Percentiles rank a stretch among this genome's conserved stretches.
These are phyloP conservation scores for Dromococcyx pavoninus DNA, from an alignment of 2,797 vertebrate genomes.

Conservation along the genomic window DNA sequence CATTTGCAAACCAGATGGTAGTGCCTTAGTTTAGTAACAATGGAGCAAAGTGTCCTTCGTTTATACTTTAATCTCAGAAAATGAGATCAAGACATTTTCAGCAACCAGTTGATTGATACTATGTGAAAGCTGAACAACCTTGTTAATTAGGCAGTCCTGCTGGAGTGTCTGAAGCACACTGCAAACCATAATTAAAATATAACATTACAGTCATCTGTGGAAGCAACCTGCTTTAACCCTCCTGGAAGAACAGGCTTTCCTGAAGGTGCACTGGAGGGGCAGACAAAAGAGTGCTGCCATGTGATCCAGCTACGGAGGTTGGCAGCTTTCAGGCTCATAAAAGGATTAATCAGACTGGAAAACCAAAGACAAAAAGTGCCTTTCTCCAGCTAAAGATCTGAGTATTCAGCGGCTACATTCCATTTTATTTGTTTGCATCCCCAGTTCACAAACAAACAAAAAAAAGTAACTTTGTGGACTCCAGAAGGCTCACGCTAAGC, in stretches of 20 bases:
- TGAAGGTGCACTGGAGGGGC: slow-evolving; percentile 46
- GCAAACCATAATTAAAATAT: slow-evolving; percentile 59
- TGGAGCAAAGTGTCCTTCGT: slow-evolving; percentile 68
- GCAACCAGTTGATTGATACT: slow-evolving; percentile 67
- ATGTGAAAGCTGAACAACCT: slow-evolving; percentile 71
- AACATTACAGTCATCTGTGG: slow-evolving; percentile 44
- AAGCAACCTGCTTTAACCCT: slow-evolving; percentile 30
- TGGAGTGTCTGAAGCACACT: slow-evolving; percentile 32
- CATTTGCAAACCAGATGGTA: slow-evolving; percentile 76
- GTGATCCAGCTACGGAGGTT: slow-evolving; percentile 79
- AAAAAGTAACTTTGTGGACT: background rate
- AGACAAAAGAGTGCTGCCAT: slow-evolving; percentile 72
- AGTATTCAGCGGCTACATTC: slow-evolving; percentile 48
- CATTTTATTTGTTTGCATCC: slow-evolving; percentile 31
- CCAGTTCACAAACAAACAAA: slow-evolving; percentile 28
- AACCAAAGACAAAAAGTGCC: slow-evolving; percentile 77
- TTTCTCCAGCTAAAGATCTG: slow-evolving; percentile 65
- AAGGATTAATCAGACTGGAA: slow-evolving; percentile 85
- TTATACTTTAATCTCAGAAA: slow-evolving; percentile 74
- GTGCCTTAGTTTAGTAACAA: slow-evolving; percentile 69
- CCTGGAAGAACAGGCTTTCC: slow-evolving; percentile 15
- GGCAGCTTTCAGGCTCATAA: slow-evolving; percentile 79
- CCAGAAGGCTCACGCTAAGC: background rate
- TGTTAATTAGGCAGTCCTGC: slow-evolving; percentile 59
- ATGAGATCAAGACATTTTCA: slow-evolving; percentile 72